A percentile compares a stretch with the other conserved stretches of the same genome.
Conservation (phyloP, 2,888 invertebrate species). For the Argyresthia albistria region DNA sequence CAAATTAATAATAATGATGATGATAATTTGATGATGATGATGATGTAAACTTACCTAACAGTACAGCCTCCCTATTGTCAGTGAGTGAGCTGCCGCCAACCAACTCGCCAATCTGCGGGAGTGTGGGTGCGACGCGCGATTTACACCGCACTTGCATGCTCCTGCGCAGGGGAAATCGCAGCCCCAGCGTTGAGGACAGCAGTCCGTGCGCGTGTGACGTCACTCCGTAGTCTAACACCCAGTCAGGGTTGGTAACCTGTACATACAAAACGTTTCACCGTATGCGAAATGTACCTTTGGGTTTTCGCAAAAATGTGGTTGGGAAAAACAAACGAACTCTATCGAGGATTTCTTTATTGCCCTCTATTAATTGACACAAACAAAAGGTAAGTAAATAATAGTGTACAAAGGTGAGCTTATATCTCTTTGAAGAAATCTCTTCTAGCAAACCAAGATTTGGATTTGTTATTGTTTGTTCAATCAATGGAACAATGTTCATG, state of each 20-base stretch:
- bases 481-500: too few relatives aligned
- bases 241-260: constrained; percentile 48
- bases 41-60: constrained; percentile 37
- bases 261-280: too few relatives aligned
- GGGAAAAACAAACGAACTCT: neutral
- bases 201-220: constrained; percentile 56
- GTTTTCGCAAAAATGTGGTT: neutral
- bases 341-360: too few relatives aligned
- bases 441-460: too few relatives aligned
- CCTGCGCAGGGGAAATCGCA: constrained; percentile 48
- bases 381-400: too few relatives aligned
- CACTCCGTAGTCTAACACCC: constrained; percentile 44
- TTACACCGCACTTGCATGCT: constrained; percentile 62
- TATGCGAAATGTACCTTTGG: neutral
- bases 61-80: constrained; percentile 63
- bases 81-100: constrained; percentile 57
- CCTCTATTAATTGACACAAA: too few relatives aligned
- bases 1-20: too few relatives aligned
- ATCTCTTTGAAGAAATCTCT: too few relatives aligned
- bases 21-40: too few relatives aligned
- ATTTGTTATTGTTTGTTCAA: too few relatives aligned
- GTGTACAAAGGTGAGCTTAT: too few relatives aligned
- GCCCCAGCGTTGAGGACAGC: constrained; percentile 50
- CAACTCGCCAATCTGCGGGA: constrained; percentile 63
- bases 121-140: constrained; percentile 55